Conservation (phyloP, 2,797 vertebrate species). For the Nyctalus aviator region DNA sequence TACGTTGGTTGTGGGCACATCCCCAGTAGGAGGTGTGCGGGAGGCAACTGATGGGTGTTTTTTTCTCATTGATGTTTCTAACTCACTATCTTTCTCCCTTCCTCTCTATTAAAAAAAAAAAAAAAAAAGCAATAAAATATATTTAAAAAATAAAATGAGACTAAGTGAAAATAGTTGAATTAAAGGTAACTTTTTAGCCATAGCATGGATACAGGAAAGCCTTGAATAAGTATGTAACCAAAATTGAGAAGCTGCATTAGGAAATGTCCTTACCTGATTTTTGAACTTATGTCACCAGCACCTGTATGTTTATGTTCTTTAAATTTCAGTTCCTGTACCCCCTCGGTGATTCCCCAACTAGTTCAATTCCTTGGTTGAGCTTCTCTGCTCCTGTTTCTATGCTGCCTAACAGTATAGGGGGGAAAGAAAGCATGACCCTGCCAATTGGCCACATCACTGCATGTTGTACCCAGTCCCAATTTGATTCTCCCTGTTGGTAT, state of each 20-base stretch:
- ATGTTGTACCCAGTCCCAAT: background rate
- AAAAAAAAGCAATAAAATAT: too few species aligned
- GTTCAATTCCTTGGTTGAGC: background rate
- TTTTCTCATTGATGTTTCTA: too few species aligned
- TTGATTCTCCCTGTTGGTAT: background rate
- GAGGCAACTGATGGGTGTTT: too few species aligned
- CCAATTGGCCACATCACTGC: background rate
- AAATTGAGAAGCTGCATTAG: background rate
- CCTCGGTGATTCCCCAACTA: background rate
- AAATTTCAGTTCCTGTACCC: background rate
- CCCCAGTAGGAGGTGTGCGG: too few species aligned
- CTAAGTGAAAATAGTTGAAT: background rate
- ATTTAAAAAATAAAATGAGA: background rate
- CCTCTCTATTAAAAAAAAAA: too few species aligned
- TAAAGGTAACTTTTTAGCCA: conserved; percentile 8
- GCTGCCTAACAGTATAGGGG: background rate
- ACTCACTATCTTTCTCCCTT: too few species aligned
- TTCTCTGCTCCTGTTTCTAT: background rate
- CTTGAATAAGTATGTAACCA: background rate
- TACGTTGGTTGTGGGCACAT: too few species aligned
- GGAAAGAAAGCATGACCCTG: background rate
- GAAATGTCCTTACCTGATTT: background rate
- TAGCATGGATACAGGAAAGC: background rate
- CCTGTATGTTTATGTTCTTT: background rate
- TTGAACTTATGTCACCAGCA: background rate